Evolutionary conservation across 2,797 vertebrate genomes (phyloP).

Genomic region (Lycodopsis pacificus): DNA sequence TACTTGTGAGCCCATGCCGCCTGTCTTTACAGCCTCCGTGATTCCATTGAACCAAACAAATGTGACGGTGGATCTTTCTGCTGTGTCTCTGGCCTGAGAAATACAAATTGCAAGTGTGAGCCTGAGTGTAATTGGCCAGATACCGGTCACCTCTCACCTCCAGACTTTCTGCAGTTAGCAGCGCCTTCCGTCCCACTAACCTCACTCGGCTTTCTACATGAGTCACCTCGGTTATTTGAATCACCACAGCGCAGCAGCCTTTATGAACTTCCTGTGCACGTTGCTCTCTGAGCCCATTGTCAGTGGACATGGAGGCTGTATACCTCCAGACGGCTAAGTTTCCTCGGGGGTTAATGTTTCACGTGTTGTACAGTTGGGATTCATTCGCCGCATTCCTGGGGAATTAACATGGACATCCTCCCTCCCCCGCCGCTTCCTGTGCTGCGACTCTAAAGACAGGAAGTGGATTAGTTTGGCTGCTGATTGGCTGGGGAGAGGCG

Average conservation of each 20-base stretch:
- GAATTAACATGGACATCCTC: slow-evolving; percentile 74
- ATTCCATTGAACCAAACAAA: not conserved
- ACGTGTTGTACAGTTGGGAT: slow-evolving; percentile 50
- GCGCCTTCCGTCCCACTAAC: not conserved
- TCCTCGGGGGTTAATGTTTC: slow-evolving; percentile 58
- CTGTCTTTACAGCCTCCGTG: not conserved
- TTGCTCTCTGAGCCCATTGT: not conserved
- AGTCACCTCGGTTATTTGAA: slow-evolving; percentile 25
- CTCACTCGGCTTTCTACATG: slow-evolving; percentile 2
- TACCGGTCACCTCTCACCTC: slow-evolving; percentile 1
- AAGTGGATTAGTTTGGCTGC: slow-evolving; percentile 59
- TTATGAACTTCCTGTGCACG: slow-evolving; percentile 15
- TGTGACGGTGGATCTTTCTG: not conserved
- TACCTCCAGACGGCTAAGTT: not conserved
- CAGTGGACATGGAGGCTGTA: not conserved
- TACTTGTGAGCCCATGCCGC: not conserved
- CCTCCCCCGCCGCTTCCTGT: slow-evolving; percentile 68
- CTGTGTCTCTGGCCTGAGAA: not conserved
- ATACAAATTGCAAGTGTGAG: not conserved
- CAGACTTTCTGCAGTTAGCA: not conserved
- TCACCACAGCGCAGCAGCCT: not conserved
- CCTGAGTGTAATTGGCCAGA: not conserved
- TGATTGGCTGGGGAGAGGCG: slow-evolving; percentile 63
- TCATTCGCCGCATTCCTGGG: slow-evolving; percentile 66
- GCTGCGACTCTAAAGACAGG: slow-evolving; percentile 70